phyloP scores from a whole-genome alignment of 1,140 invertebrate genomes.

The Gryllus bimaculatus region DNA sequence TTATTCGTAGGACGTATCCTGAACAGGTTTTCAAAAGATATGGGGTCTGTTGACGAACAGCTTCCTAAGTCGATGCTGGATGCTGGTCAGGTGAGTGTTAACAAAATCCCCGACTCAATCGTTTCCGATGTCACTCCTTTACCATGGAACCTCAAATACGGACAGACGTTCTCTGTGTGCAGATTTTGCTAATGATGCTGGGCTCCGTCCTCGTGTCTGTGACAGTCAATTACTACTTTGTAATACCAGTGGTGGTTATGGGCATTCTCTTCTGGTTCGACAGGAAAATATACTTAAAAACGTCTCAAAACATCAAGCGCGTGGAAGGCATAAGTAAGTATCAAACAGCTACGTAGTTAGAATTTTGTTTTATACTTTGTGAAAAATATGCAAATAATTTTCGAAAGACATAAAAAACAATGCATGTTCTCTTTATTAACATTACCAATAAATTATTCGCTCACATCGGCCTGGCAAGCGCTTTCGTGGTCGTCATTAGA shows the following conservation, averaged over 20 bases:
- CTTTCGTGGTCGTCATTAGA: no score
- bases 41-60: conserved; percentile 75
- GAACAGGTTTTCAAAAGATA: conserved; percentile 76
- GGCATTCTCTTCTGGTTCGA: conserved; percentile 59
- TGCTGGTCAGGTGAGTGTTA: conserved; percentile 32
- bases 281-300: conserved; percentile 66
- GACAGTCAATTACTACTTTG: conserved; percentile 60
- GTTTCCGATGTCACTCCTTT: no score
- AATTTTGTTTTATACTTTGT: no score
- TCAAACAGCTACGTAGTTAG: no score
- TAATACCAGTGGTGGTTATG: conserved; percentile 58
- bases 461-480: no score
- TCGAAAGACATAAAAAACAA: no score
- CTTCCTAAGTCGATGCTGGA: conserved; percentile 67
- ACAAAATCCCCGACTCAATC: not conserved
- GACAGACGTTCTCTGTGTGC: conserved; percentile 22
- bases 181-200: conserved; percentile 51
- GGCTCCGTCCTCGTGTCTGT: conserved; percentile 61
- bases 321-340: conserved; percentile 68
- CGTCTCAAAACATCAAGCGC: conserved; percentile 75
- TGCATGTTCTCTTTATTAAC: no score
- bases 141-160: no score
- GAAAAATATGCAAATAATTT: no score
- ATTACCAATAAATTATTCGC: no score
- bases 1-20: conserved; percentile 48